phyloP scores from a whole-genome alignment of 2,888 invertebrate species.

The Hirtodrosophila cameraria region DNA sequence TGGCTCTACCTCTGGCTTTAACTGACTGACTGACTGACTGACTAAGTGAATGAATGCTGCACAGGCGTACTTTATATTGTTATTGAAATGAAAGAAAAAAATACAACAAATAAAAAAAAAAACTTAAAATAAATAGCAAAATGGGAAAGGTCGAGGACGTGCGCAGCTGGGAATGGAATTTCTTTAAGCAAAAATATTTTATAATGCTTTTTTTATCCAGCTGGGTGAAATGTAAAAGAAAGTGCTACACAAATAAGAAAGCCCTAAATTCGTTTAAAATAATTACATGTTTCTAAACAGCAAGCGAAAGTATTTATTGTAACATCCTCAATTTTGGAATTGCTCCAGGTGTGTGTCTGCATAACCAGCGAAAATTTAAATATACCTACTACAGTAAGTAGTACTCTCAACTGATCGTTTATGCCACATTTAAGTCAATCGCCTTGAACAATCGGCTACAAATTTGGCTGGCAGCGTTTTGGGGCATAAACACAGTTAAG shows the following conservation, averaged over 20 bases:
- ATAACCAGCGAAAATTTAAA: slow-evolving; percentile 8
- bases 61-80: slow-evolving; percentile 60
- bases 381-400: too few relatives aligned
- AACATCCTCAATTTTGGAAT: slow-evolving; percentile 5
- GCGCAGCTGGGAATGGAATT: slow-evolving; percentile 16
- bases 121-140: slow-evolving; percentile 4
- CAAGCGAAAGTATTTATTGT: neutral
- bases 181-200: neutral
- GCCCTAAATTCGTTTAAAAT: slow-evolving; percentile 1
- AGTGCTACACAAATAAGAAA: too few relatives aligned
- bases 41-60: slow-evolving; percentile 25
- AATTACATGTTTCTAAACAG: neutral
- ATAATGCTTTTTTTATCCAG: too few relatives aligned
- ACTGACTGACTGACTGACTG: slow-evolving; percentile 45
- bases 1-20: neutral
- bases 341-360: slow-evolving; percentile 8
- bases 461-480: slow-evolving; percentile 25
- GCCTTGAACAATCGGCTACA: slow-evolving; percentile 9
- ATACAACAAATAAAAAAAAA: slow-evolving; percentile 7
- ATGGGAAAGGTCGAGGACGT: slow-evolving; percentile 65
- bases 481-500: slow-evolving; percentile 40
- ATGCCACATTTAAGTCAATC: slow-evolving; percentile 53
- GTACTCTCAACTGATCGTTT: too few relatives aligned
- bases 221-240: too few relatives aligned
- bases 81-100: slow-evolving; percentile 47